phyloP scores from a whole-genome alignment of 2,888 invertebrate species.

The Aleiodes alternator region DNA sequence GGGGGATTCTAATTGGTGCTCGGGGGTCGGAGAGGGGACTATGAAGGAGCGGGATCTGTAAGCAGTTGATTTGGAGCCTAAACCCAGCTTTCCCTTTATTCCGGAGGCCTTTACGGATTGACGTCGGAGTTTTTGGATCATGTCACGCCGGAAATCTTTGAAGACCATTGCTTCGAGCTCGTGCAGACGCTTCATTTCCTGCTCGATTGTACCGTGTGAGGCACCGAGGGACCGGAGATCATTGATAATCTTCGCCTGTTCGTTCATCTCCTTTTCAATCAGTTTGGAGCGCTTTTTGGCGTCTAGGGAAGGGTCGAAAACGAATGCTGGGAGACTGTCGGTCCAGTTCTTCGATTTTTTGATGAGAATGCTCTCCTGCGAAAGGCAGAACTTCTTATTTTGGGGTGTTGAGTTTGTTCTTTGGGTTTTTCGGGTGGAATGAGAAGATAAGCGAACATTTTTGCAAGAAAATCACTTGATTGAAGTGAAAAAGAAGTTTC shows the following conservation, averaged over 20 bases:
- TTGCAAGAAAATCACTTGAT: too few relatives aligned
- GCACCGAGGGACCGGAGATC: slow-evolving; percentile 93
- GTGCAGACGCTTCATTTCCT: slow-evolving; percentile 92
- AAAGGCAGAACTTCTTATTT: slow-evolving; percentile 35
- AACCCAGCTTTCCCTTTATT: slow-evolving; percentile 87
- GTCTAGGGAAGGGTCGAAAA: slow-evolving; percentile 87
- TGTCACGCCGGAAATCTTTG: slow-evolving; percentile 94
- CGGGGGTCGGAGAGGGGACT: slow-evolving; percentile 82
- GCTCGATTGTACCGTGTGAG: slow-evolving; percentile 92
- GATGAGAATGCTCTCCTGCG: slow-evolving; percentile 82
- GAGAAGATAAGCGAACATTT: neutral
- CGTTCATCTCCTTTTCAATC: slow-evolving; percentile 98
- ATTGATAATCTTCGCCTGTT: slow-evolving; percentile 96
- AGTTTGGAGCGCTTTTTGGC: slow-evolving; percentile 92
- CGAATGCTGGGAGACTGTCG: slow-evolving; percentile 88
- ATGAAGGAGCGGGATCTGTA: slow-evolving; percentile 88
- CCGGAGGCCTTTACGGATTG: slow-evolving; percentile 89
- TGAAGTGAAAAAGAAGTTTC: too few relatives aligned
- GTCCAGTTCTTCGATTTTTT: slow-evolving; percentile 81
- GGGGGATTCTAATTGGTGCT: slow-evolving; percentile 78
- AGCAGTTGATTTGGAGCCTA: slow-evolving; percentile 79
- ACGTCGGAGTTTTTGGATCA: slow-evolving; percentile 91
- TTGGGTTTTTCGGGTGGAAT: neutral
- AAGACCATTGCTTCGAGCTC: slow-evolving; percentile 96
- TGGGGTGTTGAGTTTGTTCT: neutral